Evolutionary conservation across 1,140 invertebrate species (phyloP).

Genomic region (Ceratoteleas bidentatus): DNA sequence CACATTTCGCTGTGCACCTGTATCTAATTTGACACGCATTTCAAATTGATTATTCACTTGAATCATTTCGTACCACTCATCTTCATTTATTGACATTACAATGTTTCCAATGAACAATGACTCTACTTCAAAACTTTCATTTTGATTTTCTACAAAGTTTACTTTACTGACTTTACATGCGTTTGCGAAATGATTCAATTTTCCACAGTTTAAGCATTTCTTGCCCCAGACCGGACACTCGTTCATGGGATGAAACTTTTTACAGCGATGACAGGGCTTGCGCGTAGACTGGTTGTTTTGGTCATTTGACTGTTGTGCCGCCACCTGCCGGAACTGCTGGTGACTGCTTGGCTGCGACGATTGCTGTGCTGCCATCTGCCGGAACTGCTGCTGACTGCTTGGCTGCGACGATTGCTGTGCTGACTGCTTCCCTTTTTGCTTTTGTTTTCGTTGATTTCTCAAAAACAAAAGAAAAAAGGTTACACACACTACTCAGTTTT

Average conservation of each 20-base stretch:
- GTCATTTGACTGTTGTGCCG: no score
- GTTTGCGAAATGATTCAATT: slow-evolving; percentile 29
- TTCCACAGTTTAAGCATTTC: slow-evolving; percentile 32
- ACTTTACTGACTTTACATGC: slow-evolving; percentile 18
- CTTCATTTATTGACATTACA: not conserved
- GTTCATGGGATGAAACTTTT: slow-evolving; percentile 11
- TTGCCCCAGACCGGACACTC: no score
- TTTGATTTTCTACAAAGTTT: slow-evolving; percentile 8
- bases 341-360: not conserved
- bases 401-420: not conserved
- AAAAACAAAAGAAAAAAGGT: no score
- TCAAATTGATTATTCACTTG: not conserved
- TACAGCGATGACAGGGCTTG: slow-evolving; percentile 12
- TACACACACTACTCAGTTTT: no score
- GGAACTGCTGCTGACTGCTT: not conserved
- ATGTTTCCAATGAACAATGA: slow-evolving; percentile 34
- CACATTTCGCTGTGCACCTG: slow-evolving; percentile 38
- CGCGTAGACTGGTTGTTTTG: not conserved
- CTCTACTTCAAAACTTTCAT: slow-evolving; percentile 5
- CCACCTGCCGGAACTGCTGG: not conserved
- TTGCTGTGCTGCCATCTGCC: slow-evolving; percentile 5
- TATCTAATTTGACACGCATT: slow-evolving; percentile 34
- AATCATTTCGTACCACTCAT: slow-evolving; percentile 8
- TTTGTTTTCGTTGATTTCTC: no score
- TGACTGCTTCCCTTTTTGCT: no score